Evolutionary conservation across 2,113 vertebrate genomes (phyloP).

Genomic region (Sylvicapra grimmia): DNA sequence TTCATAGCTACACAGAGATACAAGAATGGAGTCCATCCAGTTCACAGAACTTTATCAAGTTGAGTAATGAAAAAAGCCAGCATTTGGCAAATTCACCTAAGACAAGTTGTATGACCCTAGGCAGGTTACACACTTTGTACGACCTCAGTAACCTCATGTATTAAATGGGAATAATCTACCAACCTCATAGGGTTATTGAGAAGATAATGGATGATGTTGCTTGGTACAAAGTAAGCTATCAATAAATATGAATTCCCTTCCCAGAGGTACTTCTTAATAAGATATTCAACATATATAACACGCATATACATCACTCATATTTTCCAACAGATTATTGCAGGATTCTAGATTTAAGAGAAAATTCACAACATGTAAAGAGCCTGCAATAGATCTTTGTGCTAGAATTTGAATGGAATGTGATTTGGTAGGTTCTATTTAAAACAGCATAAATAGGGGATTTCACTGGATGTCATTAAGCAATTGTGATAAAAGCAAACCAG

Average conservation of each 20-base stretch:
- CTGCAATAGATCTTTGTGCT: neutral
- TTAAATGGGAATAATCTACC: neutral
- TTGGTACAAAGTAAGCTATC: neutral
- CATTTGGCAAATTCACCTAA: neutral
- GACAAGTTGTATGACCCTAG: neutral
- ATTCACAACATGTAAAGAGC: neutral
- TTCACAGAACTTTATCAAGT: neutral
- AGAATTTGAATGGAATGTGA: constrained; percentile 13
- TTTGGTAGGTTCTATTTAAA: neutral
- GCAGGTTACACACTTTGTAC: neutral
- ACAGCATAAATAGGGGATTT: neutral
- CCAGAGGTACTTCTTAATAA: neutral
- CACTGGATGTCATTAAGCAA: neutral
- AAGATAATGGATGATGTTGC: neutral
- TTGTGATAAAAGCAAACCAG: constrained; percentile 28
- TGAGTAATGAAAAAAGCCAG: neutral
- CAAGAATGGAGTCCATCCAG: neutral
- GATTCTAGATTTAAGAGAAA: constrained; percentile 1
- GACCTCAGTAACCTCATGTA: neutral
- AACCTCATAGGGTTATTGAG: neutral
- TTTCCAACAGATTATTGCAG: neutral
- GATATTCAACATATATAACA: neutral
- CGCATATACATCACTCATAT: neutral
- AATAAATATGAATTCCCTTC: neutral
- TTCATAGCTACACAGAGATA: neutral